phyloP scores from a whole-genome alignment of 2,113 vertebrate species.

The Cynocephalus volans region DNA sequence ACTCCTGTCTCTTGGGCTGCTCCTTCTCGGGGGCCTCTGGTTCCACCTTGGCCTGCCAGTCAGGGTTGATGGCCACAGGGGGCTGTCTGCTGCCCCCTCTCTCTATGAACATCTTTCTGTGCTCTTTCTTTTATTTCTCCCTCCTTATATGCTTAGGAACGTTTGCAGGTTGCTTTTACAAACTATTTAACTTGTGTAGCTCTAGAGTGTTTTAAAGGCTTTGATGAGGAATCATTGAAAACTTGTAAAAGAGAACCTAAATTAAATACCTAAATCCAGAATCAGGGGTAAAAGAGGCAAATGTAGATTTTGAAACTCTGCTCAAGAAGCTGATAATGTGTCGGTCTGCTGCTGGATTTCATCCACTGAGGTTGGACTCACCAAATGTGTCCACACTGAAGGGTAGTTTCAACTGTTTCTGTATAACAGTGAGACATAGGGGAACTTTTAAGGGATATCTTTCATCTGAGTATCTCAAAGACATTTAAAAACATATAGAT shows the following conservation, averaged over 20 bases:
- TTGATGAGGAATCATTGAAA: not conserved
- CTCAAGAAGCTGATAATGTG: fast-evolving
- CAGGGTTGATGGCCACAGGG: no score
- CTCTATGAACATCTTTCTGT: fast-evolving
- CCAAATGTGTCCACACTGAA: fast-evolving
- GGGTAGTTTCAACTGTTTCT: fast-evolving
- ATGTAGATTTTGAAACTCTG: fast-evolving
- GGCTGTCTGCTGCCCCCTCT: not conserved
- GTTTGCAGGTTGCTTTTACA: not conserved
- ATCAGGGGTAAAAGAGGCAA: fast-evolving
- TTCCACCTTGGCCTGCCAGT: fast-evolving
- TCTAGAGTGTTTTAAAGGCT: not conserved
- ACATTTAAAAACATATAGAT: fast-evolving
- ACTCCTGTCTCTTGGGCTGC: not conserved
- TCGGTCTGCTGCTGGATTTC: fast-evolving
- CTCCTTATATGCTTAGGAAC: not conserved
- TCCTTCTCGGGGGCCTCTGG: not conserved
- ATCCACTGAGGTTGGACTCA: fast-evolving
- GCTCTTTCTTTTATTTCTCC: not conserved
- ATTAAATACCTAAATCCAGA: not conserved
- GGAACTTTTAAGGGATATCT: fast-evolving
- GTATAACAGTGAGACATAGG: fast-evolving
- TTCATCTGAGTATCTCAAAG: not conserved
- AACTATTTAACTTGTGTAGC: not conserved
- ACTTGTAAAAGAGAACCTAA: not conserved